Evolutionary conservation across 2,888 invertebrate species (phyloP).

Genomic region (Apodemia duryi): DNA sequence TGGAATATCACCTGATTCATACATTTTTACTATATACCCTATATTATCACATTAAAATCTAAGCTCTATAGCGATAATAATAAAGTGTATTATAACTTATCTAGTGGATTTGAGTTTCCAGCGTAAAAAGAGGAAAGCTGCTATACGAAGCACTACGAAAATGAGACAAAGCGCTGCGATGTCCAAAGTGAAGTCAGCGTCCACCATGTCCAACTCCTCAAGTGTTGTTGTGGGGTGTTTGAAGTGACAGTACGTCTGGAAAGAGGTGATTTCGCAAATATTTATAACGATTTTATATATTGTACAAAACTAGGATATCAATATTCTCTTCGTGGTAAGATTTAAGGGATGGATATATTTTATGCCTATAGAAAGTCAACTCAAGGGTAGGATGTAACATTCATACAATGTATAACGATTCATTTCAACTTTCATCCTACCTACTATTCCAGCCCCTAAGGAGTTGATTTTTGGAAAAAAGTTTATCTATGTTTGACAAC

Average conservation of each 20-base stretch:
- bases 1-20: neutral
- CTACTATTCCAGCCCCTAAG: no score
- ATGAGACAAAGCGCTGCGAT: slow-evolving; percentile 88
- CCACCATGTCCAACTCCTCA: slow-evolving; percentile 91
- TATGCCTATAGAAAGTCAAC: no score
- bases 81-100: slow-evolving; percentile 55
- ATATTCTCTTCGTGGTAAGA: no score
- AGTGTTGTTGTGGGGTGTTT: slow-evolving; percentile 89
- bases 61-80: neutral
- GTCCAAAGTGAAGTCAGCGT: slow-evolving; percentile 88
- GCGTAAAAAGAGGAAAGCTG: slow-evolving; percentile 91
- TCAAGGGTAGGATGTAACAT: no score
- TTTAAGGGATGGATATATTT: no score
- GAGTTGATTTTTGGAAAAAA: no score
- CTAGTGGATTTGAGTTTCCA: slow-evolving; percentile 91
- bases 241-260: slow-evolving; percentile 90
- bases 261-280: slow-evolving; percentile 7
- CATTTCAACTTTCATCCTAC: no score
- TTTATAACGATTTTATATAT: no score
- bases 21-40: slow-evolving; percentile 5
- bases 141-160: slow-evolving; percentile 87
- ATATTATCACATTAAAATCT: slow-evolving; percentile 13
- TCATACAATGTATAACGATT: no score
- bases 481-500: no score
- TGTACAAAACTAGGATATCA: no score